Base-by-base conservation (phyloP, 2,113 vertebrate genomes). In the Protomyctophum bolini region DNA sequence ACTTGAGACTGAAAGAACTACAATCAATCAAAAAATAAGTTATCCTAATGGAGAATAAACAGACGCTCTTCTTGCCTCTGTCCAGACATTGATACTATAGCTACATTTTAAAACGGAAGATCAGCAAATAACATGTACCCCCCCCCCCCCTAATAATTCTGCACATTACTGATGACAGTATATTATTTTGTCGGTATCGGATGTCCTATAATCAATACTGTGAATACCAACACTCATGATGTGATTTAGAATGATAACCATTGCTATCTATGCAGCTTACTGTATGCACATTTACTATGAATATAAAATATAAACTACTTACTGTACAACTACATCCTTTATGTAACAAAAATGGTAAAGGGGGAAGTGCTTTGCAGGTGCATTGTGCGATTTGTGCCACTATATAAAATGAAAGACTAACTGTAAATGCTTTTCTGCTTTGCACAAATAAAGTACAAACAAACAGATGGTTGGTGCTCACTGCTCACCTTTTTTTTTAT, bases 341-440 rank as follows among this genome's bases (percentile, higher is more conserved):
- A 12, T 21, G 54, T 48, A 21, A 55, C 21, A 10, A 0, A 10
- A 47, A 52, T 49, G 11, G 15, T 60, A 46, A 0, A 8, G 51
- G 33, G 5, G 62, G 48, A 72, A 10, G 7, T 68, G 29, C 60
- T 48, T 46, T 47, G 60, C 58, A 7, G 7, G 33, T 59, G 29
- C 29, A 60, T 58, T 58, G 29, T 60, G 9, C 33, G 9, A 60
- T 54, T 33, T 58, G 29, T 60, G 9, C 33, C 29, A 60, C 58
- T 33, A 55, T 29, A 48, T 68, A 63, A 70, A 54, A 73, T 50
- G 73, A 72, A 59, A 33, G 2, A 66, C 8, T 33, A 47, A 65
- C 76, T 88, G 72, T 87, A 77, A 62, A 86, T 79, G 2, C 21
- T 57, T 58, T 68, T 69, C 12, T 77, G 83, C 82, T 84, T 83